Evolutionary conservation across 2,797 vertebrate genomes (phyloP).

Genomic region (Chelon auratus): DNA sequence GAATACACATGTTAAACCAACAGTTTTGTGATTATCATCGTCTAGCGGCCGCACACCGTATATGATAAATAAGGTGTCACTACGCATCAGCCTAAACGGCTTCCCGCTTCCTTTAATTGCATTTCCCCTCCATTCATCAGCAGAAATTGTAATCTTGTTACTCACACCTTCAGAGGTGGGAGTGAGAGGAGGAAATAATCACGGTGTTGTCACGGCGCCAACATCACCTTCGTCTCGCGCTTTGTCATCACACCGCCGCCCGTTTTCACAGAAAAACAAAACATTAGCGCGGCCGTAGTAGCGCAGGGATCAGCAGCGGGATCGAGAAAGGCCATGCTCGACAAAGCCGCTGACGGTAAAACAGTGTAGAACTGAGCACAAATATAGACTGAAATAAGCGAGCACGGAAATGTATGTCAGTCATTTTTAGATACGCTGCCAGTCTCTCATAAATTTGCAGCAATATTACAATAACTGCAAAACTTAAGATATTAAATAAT

Average conservation of each 20-base stretch:
- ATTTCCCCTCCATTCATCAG: constrained; percentile 70
- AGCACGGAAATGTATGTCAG: background rate
- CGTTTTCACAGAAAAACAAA: constrained; percentile 52
- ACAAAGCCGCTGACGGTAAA: background rate
- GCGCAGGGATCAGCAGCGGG: constrained; percentile 30
- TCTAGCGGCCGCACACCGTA: constrained; percentile 19
- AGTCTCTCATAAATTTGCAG: too few species aligned
- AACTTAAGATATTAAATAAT: constrained; percentile 1
- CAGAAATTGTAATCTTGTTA: constrained; percentile 68
- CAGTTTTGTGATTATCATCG: constrained; percentile 35
- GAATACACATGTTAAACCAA: constrained; percentile 41
- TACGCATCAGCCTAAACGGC: constrained; percentile 54
- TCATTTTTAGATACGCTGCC: background rate
- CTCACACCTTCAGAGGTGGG: constrained; percentile 67
- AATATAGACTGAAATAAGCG: background rate
- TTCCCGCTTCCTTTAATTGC: constrained; percentile 69
- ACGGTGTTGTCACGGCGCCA: constrained; percentile 64
- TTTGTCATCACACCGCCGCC: constrained; percentile 61
- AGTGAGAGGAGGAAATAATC: constrained; percentile 64
- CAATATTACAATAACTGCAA: too few species aligned
- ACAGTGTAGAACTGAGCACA: background rate
- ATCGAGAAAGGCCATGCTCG: background rate
- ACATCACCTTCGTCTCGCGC: constrained; percentile 75
- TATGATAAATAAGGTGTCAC: constrained; percentile 59
- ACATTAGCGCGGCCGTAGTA: constrained; percentile 53